Conservation (phyloP, 2,888 invertebrate genomes). For the Noctua janthina region DNA sequence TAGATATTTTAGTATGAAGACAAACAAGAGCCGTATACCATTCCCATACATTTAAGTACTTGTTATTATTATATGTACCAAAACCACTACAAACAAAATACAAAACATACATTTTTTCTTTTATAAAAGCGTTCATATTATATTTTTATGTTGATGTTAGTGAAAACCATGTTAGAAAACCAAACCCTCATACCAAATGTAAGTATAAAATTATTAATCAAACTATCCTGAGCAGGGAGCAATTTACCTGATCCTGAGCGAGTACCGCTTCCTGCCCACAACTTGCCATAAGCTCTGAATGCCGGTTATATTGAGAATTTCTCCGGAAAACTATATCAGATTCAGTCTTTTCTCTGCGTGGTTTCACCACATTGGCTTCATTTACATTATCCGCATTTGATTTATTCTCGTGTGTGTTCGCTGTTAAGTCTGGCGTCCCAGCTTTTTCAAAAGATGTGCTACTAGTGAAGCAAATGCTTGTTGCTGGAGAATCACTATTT, state of each 20-base stretch:
- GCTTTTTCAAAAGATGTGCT: conserved; percentile 82
- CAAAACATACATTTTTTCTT: conserved; percentile 73
- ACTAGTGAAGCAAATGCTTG: conserved; percentile 83
- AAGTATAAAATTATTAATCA: conserved; percentile 83
- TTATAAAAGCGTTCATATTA: conserved; percentile 75
- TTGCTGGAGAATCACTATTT: conserved; percentile 86
- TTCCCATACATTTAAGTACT: conserved; percentile 74
- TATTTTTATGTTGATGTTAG: conserved; percentile 76
- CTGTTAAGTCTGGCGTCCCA: conserved; percentile 84
- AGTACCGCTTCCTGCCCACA: conserved; percentile 90
- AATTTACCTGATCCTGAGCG: conserved; percentile 89
- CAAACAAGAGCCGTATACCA: conserved; percentile 74
- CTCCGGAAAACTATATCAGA: conserved; percentile 95
- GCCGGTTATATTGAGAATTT: conserved; percentile 86
- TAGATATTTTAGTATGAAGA: conserved; percentile 55
- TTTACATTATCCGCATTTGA: conserved; percentile 70
- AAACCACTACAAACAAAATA: conserved; percentile 76
- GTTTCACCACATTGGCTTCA: conserved; percentile 88
- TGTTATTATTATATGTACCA: conserved; percentile 73
- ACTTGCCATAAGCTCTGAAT: conserved; percentile 84
- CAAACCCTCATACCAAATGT: conserved; percentile 87
- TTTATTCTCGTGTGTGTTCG: conserved; percentile 80
- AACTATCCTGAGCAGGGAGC: conserved; percentile 87
- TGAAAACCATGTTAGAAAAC: conserved; percentile 82
- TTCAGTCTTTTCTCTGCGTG: conserved; percentile 96